phyloP scores from a whole-genome alignment of 2,888 invertebrate species.

The Xylota sylvarum region DNA sequence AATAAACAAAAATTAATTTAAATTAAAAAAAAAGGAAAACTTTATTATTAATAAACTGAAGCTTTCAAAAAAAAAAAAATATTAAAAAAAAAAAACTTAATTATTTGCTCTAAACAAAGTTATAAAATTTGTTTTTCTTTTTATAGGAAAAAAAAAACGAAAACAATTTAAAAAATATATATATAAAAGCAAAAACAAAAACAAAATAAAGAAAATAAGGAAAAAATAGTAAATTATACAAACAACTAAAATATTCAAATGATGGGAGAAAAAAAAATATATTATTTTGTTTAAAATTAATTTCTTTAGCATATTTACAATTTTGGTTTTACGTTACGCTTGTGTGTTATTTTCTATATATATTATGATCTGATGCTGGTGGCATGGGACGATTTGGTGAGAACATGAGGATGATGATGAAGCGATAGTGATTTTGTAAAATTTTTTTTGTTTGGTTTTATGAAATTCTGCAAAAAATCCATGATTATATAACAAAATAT shows the following conservation, averaged over 20 bases:
- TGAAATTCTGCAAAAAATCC: constrained; percentile 68
- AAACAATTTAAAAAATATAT: constrained; percentile 49
- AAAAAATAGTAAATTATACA: constrained; percentile 45
- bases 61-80: constrained; percentile 26
- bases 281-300: constrained; percentile 32
- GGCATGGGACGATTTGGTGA: constrained; percentile 67
- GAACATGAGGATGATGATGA: constrained; percentile 73
- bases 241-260: constrained; percentile 51
- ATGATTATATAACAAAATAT: constrained; percentile 47
- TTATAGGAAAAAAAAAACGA: constrained; percentile 38
- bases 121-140: constrained; percentile 72
- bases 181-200: constrained; percentile 70
- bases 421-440: constrained; percentile 60
- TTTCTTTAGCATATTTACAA: constrained; percentile 73
- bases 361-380: constrained; percentile 70
- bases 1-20: constrained; percentile 75
- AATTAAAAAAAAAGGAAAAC: constrained; percentile 51
- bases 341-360: constrained; percentile 74
- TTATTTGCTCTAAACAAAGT: constrained; percentile 73
- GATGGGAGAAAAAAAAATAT: constrained; percentile 27
- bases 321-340: constrained; percentile 69
- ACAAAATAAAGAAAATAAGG: constrained; percentile 64
- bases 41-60: constrained; percentile 44
- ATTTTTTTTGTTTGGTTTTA: constrained; percentile 41
- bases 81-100: constrained; percentile 39